These are phyloP conservation scores for Bubo bubo DNA, from an alignment of 2,113 vertebrate genomes.

Conservation along the genomic window DNA sequence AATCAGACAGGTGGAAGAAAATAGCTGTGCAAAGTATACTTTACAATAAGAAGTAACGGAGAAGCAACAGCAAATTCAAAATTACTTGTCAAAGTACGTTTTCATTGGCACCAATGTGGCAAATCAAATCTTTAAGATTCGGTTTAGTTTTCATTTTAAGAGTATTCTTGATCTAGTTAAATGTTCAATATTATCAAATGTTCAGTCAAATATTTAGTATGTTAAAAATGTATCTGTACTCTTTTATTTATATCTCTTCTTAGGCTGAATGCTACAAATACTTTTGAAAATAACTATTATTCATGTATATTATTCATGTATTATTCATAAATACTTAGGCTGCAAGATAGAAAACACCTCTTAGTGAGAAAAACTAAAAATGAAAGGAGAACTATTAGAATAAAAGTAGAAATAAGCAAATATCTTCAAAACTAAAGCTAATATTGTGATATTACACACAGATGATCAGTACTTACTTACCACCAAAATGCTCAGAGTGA, in stretches of 20 bases:
- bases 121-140: not conserved
- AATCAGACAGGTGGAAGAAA: not conserved
- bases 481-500: not conserved
- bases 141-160: not conserved
- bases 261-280: not conserved
- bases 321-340: not conserved
- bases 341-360: not conserved
- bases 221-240: not conserved
- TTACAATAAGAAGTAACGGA: not conserved
- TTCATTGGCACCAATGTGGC: not conserved
- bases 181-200: not conserved
- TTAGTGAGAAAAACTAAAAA: not conserved
- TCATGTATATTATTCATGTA: not conserved
- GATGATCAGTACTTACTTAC: not conserved
- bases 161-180: not conserved
- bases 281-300: not conserved
- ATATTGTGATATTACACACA: not conserved
- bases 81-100: not conserved
- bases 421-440: not conserved
- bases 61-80: not conserved
- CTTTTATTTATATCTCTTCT: not conserved
- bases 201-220: not conserved
- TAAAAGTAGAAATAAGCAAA: not conserved
- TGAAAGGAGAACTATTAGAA: not conserved
- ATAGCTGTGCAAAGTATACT: not conserved